Conservation (phyloP, 2,888 invertebrate species). For the Dexiosoma caninum region DNA sequence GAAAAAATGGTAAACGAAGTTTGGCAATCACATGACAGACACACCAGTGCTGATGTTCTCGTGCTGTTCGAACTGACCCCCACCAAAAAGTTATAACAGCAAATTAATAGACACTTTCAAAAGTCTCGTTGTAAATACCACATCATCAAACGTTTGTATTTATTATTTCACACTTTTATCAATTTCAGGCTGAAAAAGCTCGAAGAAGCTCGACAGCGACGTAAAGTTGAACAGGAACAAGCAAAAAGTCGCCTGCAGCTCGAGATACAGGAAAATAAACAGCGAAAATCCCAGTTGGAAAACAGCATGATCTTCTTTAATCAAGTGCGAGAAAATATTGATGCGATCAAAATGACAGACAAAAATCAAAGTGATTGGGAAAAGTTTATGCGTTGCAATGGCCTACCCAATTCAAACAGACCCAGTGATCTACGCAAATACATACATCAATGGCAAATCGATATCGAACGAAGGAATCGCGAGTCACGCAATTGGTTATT, state of each 20-base stretch:
- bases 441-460: constrained; percentile 76
- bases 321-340: constrained; percentile 70
- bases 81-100: too few species aligned
- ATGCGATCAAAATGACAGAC: constrained; percentile 71
- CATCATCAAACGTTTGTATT: too few species aligned
- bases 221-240: constrained; percentile 75
- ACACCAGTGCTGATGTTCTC: too few species aligned
- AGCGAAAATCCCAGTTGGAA: constrained; percentile 74
- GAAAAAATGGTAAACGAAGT: too few species aligned
- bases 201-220: constrained; percentile 76
- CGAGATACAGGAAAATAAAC: constrained; percentile 76
- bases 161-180: too few species aligned
- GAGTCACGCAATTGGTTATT: constrained; percentile 76
- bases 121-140: too few species aligned
- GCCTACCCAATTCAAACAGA: constrained; percentile 75
- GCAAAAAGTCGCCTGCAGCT: constrained; percentile 75
- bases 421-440: constrained; percentile 77
- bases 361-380: constrained; percentile 75
- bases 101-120: too few species aligned
- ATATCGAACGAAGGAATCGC: constrained; percentile 68
- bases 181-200: constrained; percentile 73
- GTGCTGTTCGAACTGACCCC: too few species aligned
- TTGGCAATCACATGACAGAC: too few species aligned
- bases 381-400: constrained; percentile 77
- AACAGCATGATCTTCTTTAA: constrained; percentile 75